Conservation (phyloP, 53 echinoderm and acorn worm species). For the Temnopleurus reevesii region DNA sequence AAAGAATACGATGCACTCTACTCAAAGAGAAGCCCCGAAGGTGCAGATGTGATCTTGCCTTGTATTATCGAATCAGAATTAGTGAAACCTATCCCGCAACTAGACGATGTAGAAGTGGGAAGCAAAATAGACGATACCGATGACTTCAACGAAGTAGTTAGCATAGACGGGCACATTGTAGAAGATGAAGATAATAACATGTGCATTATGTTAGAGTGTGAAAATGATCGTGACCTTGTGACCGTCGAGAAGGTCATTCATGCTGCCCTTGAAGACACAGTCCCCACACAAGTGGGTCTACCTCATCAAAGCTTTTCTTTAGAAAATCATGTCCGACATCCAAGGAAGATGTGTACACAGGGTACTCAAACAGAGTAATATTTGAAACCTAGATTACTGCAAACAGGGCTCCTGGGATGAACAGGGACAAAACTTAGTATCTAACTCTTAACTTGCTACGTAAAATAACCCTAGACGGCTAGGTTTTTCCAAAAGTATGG, state of each 20-base stretch:
- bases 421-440: no score
- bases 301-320: slow-evolving; percentile 13
- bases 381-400: no score
- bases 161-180: slow-evolving; percentile 31
- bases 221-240: slow-evolving; percentile 7
- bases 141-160: background rate
- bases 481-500: no score
- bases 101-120: background rate
- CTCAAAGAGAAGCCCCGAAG: background rate
- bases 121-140: background rate
- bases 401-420: no score
- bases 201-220: slow-evolving; percentile 55
- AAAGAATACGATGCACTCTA: background rate
- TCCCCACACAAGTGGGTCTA: background rate
- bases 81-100: background rate
- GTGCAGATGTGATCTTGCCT: slow-evolving; percentile 1
- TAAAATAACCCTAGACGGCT: no score
- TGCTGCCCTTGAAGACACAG: background rate
- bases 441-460: no score
- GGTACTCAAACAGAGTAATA: slow-evolving; percentile 31
- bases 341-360: background rate
- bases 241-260: slow-evolving; percentile 9
- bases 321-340: background rate
- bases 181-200: slow-evolving; percentile 31
- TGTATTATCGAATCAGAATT: background rate